Evolutionary conservation across 2,888 invertebrate species (phyloP).

Genomic region (Meiosimyza platycephala): DNA sequence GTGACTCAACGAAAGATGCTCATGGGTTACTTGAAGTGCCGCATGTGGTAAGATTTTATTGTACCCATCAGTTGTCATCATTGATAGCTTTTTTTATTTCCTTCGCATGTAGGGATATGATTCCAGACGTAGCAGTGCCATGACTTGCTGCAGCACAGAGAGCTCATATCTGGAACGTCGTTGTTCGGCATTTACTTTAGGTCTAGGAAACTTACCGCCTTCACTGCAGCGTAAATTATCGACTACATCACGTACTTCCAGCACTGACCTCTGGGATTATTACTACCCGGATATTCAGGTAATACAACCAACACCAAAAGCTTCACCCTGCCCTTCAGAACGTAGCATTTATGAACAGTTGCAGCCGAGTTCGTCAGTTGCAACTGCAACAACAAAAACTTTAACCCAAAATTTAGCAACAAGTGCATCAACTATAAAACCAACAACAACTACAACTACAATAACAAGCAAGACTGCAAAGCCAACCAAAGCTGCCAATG

Average conservation of each 20-base stretch:
- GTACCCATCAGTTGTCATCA: background rate
- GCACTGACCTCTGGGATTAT: conserved; percentile 70
- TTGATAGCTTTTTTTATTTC: conserved; percentile 1
- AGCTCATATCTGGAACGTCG: conserved; percentile 86
- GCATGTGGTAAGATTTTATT: conserved; percentile 57
- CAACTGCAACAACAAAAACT: conserved; percentile 36
- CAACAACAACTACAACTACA: conserved; percentile 40
- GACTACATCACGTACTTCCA: conserved; percentile 62
- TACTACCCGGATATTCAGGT: conserved; percentile 77
- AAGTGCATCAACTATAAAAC: conserved; percentile 38
- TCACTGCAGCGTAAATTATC: conserved; percentile 63
- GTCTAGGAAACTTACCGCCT: conserved; percentile 72
- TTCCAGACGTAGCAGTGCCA: conserved; percentile 79
- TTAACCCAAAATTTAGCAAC: conserved; percentile 39
- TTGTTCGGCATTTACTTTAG: conserved; percentile 82
- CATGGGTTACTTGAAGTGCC: conserved; percentile 67
- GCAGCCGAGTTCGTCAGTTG: conserved; percentile 40
- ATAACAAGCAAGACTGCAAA: conserved; percentile 40
- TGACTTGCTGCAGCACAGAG: conserved; percentile 86
- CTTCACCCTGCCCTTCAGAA: conserved; percentile 83
- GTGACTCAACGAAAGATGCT: conserved; percentile 61
- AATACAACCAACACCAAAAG: conserved; percentile 84
- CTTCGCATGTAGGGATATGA: conserved; percentile 61
- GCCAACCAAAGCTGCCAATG: conserved; percentile 34
- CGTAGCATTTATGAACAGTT: conserved; percentile 57